A percentile compares a stretch with the other conserved stretches of the same genome.
phyloP scores from a whole-genome alignment of 2,888 invertebrate species.

The Fabriciana adippe region DNA sequence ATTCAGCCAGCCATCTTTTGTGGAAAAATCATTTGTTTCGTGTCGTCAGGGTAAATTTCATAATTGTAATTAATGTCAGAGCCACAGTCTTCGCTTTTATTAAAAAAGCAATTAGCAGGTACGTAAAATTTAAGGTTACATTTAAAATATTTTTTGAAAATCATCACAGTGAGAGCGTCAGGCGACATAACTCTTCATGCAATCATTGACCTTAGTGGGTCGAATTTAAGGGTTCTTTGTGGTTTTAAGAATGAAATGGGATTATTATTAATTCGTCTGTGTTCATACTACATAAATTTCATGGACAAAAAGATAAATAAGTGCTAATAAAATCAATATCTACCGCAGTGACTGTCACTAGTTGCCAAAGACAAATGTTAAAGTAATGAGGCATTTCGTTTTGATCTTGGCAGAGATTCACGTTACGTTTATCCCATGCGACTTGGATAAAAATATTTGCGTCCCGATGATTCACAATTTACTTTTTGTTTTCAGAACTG shows the following conservation, averaged over 20 bases:
- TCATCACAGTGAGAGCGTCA: conserved; percentile 60
- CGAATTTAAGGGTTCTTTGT: conserved; percentile 68
- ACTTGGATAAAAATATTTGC: conserved; percentile 47
- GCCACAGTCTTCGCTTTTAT: conserved; percentile 96
- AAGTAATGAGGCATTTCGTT: conserved; percentile 31
- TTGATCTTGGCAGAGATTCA: conserved; percentile 36
- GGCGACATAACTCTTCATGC: conserved; percentile 61
- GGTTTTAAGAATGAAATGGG: conserved; percentile 40
- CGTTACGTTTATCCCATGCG: conserved; percentile 24
- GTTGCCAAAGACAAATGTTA: conserved; percentile 51
- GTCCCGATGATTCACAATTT: conserved; percentile 24
- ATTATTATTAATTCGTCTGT: conserved; percentile 5
- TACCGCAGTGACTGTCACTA: conserved; percentile 65
- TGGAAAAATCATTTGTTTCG: conserved; percentile 87
- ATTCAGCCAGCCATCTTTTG: conserved; percentile 88
- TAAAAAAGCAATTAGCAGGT: conserved; percentile 98
- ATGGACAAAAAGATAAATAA: conserved; percentile 22
- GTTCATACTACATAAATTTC: not conserved
- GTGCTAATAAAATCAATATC: conserved; percentile 73
- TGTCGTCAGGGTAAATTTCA: conserved; percentile 88
- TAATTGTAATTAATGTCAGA: conserved; percentile 96
- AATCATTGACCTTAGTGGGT: conserved; percentile 80
- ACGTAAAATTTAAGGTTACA: conserved; percentile 62
- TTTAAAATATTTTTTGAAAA: conserved; percentile 51
- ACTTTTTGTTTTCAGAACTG: conserved; percentile 88